A percentile compares a stretch with the other conserved stretches of the same genome.
These are phyloP conservation scores for Pygocentrus nattereri DNA, from an alignment of 2,797 vertebrate species.

Conservation along the genomic window DNA sequence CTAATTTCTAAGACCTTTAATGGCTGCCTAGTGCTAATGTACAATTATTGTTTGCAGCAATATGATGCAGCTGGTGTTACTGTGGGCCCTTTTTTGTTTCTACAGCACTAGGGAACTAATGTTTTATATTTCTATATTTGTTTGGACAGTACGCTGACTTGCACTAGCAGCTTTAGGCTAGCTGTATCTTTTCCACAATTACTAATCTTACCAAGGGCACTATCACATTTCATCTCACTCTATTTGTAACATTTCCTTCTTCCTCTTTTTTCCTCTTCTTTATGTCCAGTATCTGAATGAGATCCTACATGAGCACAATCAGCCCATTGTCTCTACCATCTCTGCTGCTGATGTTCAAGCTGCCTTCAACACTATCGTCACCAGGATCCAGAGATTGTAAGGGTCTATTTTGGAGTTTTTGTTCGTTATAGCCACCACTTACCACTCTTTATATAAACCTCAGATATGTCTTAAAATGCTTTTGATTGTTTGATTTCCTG, in stretches of 20 bases:
- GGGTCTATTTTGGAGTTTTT: constrained; percentile 44
- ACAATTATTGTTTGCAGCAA: no score
- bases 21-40: no score
- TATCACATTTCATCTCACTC: background rate
- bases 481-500: background rate
- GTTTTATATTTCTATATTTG: no score
- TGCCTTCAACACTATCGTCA: constrained; percentile 75
- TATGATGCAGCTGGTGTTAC: no score
- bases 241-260: constrained; percentile 3
- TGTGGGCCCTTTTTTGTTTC: no score
- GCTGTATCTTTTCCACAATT: no score
- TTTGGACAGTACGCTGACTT: no score
- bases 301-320: constrained; percentile 70
- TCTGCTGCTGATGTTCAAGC: constrained; percentile 75
- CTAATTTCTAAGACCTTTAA: no score
- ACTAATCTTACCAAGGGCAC: no score
- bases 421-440: background rate
- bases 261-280: background rate
- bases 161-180: no score
- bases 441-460: background rate
- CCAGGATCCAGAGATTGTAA: constrained; percentile 79
- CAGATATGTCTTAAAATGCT: background rate
- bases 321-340: constrained; percentile 74
- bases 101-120: no score
- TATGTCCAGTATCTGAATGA: constrained; percentile 67